phyloP scores from a whole-genome alignment of 2,113 vertebrate species.

The Tichodroma muraria region DNA sequence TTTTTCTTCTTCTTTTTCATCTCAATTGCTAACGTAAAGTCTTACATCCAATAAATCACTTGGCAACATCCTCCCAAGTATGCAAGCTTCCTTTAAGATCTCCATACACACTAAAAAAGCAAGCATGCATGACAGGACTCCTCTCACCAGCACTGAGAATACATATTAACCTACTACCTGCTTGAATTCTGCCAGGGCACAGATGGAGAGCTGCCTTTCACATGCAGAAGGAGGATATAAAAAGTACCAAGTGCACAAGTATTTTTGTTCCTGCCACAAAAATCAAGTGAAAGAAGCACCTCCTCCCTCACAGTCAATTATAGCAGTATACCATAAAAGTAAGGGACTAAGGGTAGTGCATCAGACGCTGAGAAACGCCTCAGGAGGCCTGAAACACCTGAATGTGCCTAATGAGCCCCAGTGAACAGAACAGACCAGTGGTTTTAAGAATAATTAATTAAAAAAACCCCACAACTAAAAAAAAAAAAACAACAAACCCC shows the following conservation, averaged over 20 bases:
- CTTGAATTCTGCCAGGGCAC: conserved; percentile 1
- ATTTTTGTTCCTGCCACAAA: conserved; percentile 29
- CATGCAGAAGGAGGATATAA: background rate
- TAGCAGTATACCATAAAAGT: background rate
- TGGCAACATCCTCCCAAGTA: background rate
- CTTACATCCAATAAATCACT: background rate
- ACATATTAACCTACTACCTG: conserved; percentile 31
- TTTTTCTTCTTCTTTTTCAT: background rate
- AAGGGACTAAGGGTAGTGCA: background rate
- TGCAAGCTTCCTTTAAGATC: background rate
- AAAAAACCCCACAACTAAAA: background rate
- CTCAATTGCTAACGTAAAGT: background rate
- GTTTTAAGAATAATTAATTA: background rate
- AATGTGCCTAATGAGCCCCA: background rate
- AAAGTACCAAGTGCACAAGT: conserved; percentile 18
- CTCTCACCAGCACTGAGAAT: background rate
- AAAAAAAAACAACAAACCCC: background rate
- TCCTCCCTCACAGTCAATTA: background rate
- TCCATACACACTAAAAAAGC: background rate
- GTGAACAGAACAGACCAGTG: background rate
- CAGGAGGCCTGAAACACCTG: background rate
- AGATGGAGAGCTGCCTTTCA: conserved; percentile 34
- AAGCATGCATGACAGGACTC: background rate
- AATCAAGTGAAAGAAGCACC: background rate
- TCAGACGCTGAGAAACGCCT: background rate